phyloP scores from a whole-genome alignment of 2,888 invertebrate species.

The Erebia epiphron region DNA sequence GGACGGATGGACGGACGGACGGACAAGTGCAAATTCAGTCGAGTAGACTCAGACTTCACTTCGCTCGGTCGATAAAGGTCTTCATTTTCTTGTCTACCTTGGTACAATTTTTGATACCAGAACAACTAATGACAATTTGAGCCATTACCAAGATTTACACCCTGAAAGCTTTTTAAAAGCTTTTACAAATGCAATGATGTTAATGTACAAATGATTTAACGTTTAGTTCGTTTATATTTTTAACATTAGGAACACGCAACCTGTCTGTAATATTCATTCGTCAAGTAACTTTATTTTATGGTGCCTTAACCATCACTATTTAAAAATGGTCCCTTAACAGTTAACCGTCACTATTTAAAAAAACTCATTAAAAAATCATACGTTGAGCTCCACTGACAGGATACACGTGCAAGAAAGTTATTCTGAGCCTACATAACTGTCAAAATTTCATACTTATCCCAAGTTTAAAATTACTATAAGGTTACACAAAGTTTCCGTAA shows the following conservation, averaged over 20 bases:
- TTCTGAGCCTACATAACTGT: neutral
- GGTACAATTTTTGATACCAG: neutral
- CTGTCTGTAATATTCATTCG: too few relatives aligned
- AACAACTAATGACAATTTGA: neutral
- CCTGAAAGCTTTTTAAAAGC: neutral
- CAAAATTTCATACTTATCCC: constrained; percentile 5
- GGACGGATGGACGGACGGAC: too few relatives aligned
- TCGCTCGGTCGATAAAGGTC: too few relatives aligned
- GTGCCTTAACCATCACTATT: too few relatives aligned
- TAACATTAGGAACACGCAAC: too few relatives aligned
- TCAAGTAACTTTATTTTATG: too few relatives aligned
- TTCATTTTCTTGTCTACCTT: too few relatives aligned
- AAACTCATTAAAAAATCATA: too few relatives aligned
- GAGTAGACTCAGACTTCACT: too few relatives aligned
- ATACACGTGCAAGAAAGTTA: constrained; percentile 9
- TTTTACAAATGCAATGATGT: neutral
- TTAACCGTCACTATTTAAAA: too few relatives aligned
- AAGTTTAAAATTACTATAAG: constrained; percentile 8
- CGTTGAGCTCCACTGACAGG: neutral
- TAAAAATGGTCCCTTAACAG: too few relatives aligned
- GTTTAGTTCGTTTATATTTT: neutral
- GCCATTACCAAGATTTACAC: neutral
- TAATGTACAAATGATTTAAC: neutral
- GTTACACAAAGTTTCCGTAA: neutral
- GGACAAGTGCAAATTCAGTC: too few relatives aligned